A percentile compares a stretch with the other conserved stretches of the same genome.
Evolutionary conservation across 2,113 vertebrate species (phyloP).

Genomic region (Cyanoramphus novaezelandiae): DNA sequence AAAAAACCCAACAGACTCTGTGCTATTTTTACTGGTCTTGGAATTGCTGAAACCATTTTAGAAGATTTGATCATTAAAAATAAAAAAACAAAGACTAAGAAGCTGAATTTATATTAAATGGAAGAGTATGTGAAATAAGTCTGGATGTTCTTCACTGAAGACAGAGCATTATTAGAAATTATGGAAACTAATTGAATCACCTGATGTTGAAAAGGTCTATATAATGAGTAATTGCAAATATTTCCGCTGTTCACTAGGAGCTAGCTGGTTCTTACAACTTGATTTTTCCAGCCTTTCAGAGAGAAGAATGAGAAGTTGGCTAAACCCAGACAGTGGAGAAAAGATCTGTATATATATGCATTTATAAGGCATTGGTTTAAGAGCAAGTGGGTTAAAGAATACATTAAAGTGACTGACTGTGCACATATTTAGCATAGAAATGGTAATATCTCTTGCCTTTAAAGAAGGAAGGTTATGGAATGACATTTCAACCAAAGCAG

Average conservation of each 20-base stretch:
- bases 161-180: not conserved
- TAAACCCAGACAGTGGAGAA: not conserved
- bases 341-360: not conserved
- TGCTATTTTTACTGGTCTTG: not conserved
- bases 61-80: slow-evolving; percentile 5
- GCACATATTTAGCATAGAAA: not conserved
- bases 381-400: not conserved
- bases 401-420: not conserved
- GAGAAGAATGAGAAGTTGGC: not conserved
- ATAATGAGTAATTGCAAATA: not conserved
- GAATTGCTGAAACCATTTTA: not conserved
- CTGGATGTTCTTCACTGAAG: not conserved
- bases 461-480: not conserved
- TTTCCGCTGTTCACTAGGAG: not conserved
- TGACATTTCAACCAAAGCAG: not conserved
- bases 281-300: not conserved
- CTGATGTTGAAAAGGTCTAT: not conserved
- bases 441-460: not conserved
- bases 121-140: not conserved
- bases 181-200: not conserved
- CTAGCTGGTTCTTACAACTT: not conserved
- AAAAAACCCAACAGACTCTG: not conserved
- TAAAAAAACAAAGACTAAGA: not conserved
- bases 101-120: not conserved
- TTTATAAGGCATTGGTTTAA: not conserved